These are phyloP conservation scores for Himalopsyche anomala DNA, from an alignment of 2,888 invertebrate species.

Conservation along the genomic window DNA sequence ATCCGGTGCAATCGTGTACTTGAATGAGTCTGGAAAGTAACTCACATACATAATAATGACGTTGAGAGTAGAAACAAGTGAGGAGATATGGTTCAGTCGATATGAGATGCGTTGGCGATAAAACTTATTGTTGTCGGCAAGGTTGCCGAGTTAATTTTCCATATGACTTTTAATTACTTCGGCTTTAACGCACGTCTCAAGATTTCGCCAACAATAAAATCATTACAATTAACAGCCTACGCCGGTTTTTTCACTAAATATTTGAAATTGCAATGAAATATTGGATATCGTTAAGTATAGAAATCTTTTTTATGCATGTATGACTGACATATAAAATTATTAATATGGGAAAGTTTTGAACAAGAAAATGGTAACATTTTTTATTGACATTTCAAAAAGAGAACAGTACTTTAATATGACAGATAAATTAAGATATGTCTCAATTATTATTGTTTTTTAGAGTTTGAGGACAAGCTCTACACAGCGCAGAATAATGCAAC, in stretches of 20 bases:
- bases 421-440: no score
- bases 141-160: constrained; percentile 10
- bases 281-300: neutral
- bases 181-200: neutral
- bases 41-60: constrained; percentile 2
- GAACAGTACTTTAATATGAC: no score
- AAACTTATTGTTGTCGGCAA: neutral
- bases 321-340: neutral
- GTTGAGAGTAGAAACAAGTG: neutral
- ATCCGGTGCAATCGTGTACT: neutral
- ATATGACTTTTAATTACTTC: constrained; percentile 17
- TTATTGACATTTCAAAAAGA: neutral
- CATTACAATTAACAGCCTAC: neutral
- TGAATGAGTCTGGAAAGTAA: constrained; percentile 14
- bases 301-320: neutral
- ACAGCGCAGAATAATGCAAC: no score
- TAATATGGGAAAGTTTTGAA: neutral
- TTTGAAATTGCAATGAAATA: neutral
- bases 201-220: neutral
- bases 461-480: no score
- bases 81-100: constrained; percentile 30
- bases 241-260: neutral
- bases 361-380: neutral
- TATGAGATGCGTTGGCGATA: constrained; percentile 10
- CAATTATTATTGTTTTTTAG: no score